Base-by-base conservation (phyloP, 53 echinoderm and acorn worm species). In the Echinometra lucunter region DNA sequence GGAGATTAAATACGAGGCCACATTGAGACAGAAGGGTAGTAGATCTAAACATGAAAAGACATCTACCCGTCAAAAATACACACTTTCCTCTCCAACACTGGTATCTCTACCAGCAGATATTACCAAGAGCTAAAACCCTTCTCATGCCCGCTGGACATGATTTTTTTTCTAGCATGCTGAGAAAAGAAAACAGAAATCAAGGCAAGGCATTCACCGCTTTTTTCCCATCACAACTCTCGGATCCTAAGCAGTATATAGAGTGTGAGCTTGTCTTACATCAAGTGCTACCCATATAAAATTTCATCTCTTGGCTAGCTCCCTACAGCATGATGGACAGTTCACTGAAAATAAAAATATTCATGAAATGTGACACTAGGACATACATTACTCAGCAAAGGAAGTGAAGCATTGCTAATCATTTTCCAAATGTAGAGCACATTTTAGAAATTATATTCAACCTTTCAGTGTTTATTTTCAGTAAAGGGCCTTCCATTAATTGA, bases 1-100 rank as follows among this genome's bases (percentile, higher is more conserved):
- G 78, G 78, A 78, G 78, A 78, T 42, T 78, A 23, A 78, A 78
- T 78, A 78, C 19, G 78, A 78, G 78, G 38, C 78, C 78, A 42
- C 38, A 78, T 18, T 40, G 42, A 40, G 78, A 78, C 37, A 40
- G 38, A 78, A 8, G 78, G 78, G 78, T 34, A 78, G 78, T 38
- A 78, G 16, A 34, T 69, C 13, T 11, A 32, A 69, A 30, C 69
- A 69, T 69, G 30, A 34, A 69, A 69, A 69, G 78, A 38, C 78
- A 78, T 42, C 78, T 78, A 78, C 38, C 78, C 78, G 35, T 78
- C 4, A 18, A 18, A 78, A 42, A 40, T 40, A 38, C 78, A 38
- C 78, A 40, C 15, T 72, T 72, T 16, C 35, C 32, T 72, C 32
- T 32, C 78, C 23, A 42, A 78, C 38, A 17, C 74, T 38, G 74